Evolutionary conservation across 37 sponge, comb jelly and placozoan species (phyloP).

Genomic region (Dysidea cf. avara): DNA sequence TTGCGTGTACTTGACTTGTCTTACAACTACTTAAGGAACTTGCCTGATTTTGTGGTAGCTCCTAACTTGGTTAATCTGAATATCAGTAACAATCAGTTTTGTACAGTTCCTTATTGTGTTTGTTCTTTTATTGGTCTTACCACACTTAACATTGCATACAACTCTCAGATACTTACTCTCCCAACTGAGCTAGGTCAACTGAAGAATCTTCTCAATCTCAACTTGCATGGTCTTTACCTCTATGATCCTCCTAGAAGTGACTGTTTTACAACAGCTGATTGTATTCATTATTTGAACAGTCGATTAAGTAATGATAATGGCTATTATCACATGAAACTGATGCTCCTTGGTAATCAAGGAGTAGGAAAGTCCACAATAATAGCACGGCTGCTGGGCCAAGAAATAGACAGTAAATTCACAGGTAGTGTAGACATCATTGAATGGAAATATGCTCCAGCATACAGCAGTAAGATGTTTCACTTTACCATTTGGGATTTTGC

Average conservation of each 20-base stretch:
- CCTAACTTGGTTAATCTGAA: constrained; percentile 68
- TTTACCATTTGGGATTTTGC: constrained; percentile 98
- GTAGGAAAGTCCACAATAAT: constrained; percentile 90
- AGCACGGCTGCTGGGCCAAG: constrained; percentile 74
- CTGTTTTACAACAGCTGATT: constrained; percentile 49
- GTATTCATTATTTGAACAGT: constrained; percentile 80
- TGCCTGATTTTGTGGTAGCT: constrained; percentile 67
- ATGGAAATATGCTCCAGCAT: constrained; percentile 57
- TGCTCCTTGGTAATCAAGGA: constrained; percentile 83
- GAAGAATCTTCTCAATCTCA: constrained; percentile 41
- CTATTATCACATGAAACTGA: constrained; percentile 91
- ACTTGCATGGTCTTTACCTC: constrained; percentile 62
- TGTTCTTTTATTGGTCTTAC: constrained; percentile 71
- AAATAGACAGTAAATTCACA: constrained; percentile 79
- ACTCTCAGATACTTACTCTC: constrained; percentile 66
- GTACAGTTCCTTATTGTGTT: constrained; percentile 69
- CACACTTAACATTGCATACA: constrained; percentile 58
- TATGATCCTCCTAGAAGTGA: constrained; percentile 73
- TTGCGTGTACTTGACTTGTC: constrained; percentile 79
- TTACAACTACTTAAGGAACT: constrained; percentile 62
- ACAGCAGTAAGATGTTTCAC: constrained; percentile 44
- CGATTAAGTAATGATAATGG: constrained; percentile 71
- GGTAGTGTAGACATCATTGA: constrained; percentile 92
- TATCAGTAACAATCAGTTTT: constrained; percentile 72
- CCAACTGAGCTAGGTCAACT: constrained; percentile 84